Evolutionary conservation across 2,888 invertebrate species (phyloP), one percentile per base, ranked within the genome.

Genomic region (Ormyrus nitidulus): DNA sequence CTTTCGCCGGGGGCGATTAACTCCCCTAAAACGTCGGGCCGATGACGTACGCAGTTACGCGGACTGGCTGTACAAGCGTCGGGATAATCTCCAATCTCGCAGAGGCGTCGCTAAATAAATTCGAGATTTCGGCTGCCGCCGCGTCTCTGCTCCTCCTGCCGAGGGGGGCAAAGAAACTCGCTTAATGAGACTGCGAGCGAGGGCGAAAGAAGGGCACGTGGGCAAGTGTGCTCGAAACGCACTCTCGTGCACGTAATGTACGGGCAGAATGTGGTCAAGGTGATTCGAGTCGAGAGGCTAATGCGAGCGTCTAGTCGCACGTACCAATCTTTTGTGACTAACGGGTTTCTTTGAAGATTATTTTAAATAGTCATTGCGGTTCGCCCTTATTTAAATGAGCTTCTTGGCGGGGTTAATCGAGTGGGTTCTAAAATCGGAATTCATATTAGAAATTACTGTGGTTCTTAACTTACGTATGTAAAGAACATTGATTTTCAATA

Each of bases 31-130:
- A 34, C 34, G 34, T 34, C 34, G 59, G 59, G 19, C n/a, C 34
- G 8, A 54, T n/a, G 13, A 1, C 6, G 54, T 46, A 19, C 78
- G 78, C 71, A 83, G 82, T 1, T 13, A 83, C 85, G 84, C 83
- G 82, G 78, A 74, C 76, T 72, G 85, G 86, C 85, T 85, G 83
- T 85, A 81, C 83, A 84, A 85, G 68, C 82, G 74, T 6, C 59
- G 44, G 54, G 64, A 77, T 77, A 77, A 77, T 70, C 77, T 53
- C 34, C 70, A 77, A 77, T 77, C 70, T 77, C 56, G 51, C 58
- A 5, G 9, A 49, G 34, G 58, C 65, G 51, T 0, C 51, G 51
- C 34, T 68, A 75, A 75, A 68, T 75, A 75, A 75, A 75, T 75
- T 61, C 68, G 59, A 68, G 75, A 59, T 59, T 75, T 75, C 48